These are phyloP conservation scores for Taxidea taxus DNA, from an alignment of 2,113 vertebrate genomes.

Conservation along the genomic window DNA sequence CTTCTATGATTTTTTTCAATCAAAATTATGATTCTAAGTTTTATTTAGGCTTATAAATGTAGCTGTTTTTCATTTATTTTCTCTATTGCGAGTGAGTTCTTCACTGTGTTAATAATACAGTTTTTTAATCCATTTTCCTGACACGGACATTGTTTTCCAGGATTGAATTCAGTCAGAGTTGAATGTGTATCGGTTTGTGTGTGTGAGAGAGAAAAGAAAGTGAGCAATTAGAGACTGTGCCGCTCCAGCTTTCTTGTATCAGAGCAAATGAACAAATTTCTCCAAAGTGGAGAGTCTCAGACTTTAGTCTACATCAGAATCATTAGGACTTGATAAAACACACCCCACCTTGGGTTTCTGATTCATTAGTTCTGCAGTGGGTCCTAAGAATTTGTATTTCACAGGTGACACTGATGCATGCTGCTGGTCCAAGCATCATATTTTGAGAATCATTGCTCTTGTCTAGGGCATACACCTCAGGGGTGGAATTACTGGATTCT, in stretches of 20 bases:
- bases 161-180: not conserved
- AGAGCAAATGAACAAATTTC: not conserved
- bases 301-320: not conserved
- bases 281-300: not conserved
- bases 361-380: not conserved
- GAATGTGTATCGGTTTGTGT: not conserved
- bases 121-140: not conserved
- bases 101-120: not conserved
- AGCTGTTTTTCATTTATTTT: not conserved
- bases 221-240: not conserved
- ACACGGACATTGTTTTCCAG: not conserved
- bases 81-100: not conserved
- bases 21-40: not conserved
- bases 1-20: not conserved
- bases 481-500: not conserved
- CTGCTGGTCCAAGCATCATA: not conserved
- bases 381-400: not conserved
- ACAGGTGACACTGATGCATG: not conserved
- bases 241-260: not conserved
- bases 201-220: not conserved
- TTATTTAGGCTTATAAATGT: not conserved
- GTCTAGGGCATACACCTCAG: not conserved
- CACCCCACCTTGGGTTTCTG: not conserved
- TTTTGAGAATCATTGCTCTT: not conserved
- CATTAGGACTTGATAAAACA: not conserved